Conservation (phyloP, 2,797 vertebrate genomes). For the Dermochelys coriacea region DNA sequence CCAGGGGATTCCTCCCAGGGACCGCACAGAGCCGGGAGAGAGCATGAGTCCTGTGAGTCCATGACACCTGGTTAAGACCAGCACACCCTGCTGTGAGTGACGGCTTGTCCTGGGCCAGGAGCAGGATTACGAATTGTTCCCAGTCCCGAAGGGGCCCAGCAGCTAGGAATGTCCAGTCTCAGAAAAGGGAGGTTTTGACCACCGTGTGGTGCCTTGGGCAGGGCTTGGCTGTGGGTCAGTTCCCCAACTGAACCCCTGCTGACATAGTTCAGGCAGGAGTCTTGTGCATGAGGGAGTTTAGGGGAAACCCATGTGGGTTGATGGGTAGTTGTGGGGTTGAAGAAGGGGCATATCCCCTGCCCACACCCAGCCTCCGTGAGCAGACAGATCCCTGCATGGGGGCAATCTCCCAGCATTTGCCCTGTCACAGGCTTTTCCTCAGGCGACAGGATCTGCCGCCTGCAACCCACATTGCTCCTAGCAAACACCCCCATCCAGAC, state of each 20-base stretch:
- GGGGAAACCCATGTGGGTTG: background rate
- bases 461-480: background rate
- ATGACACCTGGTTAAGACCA: background rate
- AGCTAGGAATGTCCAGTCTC: rapidly evolving
- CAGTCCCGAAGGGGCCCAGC: background rate
- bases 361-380: background rate
- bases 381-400: background rate
- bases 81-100: too few relatives aligned
- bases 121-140: rapidly evolving
- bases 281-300: background rate
- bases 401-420: background rate
- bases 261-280: background rate
- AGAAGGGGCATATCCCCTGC: too few relatives aligned
- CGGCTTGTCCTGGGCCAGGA: background rate
- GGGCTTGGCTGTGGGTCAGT: background rate
- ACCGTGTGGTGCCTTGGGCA: background rate
- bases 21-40: too few relatives aligned
- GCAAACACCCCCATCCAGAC: rapidly evolving
- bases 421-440: background rate
- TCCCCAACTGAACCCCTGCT: background rate
- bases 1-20: too few relatives aligned
- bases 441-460: background rate
- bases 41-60: too few relatives aligned
- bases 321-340: background rate
- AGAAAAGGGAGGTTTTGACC: too few relatives aligned